phyloP scores from a whole-genome alignment of 1,140 invertebrate species.

The Ips nitidus region DNA sequence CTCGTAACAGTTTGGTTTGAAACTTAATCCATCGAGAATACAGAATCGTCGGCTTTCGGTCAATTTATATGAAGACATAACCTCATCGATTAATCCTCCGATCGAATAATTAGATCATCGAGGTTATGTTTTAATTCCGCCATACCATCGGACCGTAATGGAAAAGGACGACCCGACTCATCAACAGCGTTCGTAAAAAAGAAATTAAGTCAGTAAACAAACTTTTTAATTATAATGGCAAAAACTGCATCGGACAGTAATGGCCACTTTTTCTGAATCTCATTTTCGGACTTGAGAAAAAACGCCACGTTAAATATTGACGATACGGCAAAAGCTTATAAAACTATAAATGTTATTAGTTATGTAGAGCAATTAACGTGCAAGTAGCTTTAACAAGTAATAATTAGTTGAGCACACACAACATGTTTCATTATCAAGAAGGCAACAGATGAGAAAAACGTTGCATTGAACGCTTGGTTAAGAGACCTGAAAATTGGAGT shows the following conservation, averaged over 20 bases:
- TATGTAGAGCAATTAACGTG: not conserved
- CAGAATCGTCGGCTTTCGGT: not conserved
- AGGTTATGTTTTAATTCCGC: slow-evolving; percentile 27
- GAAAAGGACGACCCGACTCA: slow-evolving; percentile 25
- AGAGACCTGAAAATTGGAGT: slow-evolving; percentile 32
- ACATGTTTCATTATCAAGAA: slow-evolving; percentile 1
- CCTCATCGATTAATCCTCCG: slow-evolving; percentile 21
- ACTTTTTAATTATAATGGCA: slow-evolving; percentile 31
- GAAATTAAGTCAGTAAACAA: slow-evolving; percentile 28
- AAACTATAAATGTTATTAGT: not conserved
- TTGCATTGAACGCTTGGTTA: slow-evolving; percentile 28
- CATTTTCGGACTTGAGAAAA: slow-evolving; percentile 4
- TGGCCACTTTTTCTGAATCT: slow-evolving; percentile 18
- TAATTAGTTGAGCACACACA: slow-evolving; percentile 12
- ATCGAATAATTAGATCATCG: slow-evolving; percentile 28
- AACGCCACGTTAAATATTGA: not conserved
- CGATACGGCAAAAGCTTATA: not conserved
- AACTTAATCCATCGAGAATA: too few relatives aligned
- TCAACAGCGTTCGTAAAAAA: slow-evolving; percentile 21
- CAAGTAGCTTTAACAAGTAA: not conserved
- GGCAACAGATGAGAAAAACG: slow-evolving; percentile 42
- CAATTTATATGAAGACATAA: slow-evolving; percentile 24
- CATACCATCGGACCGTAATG: slow-evolving; percentile 11
- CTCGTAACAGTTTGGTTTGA: too few relatives aligned
- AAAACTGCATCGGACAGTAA: slow-evolving; percentile 28